phyloP scores from a whole-genome alignment of 2,113 vertebrate genomes.

The Rhipidura dahli region DNA sequence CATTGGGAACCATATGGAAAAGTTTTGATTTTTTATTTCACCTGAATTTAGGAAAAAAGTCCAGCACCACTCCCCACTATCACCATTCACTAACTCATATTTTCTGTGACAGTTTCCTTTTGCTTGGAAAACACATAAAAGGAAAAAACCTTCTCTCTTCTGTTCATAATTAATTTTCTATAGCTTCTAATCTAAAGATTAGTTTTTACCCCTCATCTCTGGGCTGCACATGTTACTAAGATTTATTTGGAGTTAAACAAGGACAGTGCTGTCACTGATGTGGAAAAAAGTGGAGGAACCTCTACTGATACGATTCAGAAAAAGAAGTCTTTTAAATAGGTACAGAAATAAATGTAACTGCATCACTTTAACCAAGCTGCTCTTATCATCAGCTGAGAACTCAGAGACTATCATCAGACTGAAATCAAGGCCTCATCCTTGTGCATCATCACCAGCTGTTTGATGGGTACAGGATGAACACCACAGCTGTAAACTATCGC shows the following conservation, averaged over 20 bases:
- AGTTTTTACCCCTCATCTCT: neutral
- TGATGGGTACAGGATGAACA: neutral
- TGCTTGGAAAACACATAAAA: neutral
- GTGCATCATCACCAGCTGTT: neutral
- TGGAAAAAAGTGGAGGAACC: neutral
- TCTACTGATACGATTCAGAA: neutral
- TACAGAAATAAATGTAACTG: neutral
- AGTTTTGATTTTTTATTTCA: neutral
- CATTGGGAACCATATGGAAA: neutral
- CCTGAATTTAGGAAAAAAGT: neutral
- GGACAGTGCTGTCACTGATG: neutral
- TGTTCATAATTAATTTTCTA: neutral
- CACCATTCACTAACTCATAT: neutral
- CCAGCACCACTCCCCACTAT: neutral
- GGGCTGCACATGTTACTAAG: neutral
- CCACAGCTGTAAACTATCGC: neutral
- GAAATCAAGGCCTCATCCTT: neutral
- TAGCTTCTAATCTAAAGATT: neutral
- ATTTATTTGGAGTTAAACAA: constrained; percentile 17
- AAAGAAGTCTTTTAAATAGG: neutral
- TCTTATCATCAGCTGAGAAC: neutral
- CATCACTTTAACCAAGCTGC: neutral
- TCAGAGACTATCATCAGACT: neutral
- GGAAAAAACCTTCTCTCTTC: neutral
- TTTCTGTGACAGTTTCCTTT: neutral